Evolutionary conservation across 2,888 invertebrate genomes (phyloP).

Genomic region (Apoda limacodes): DNA sequence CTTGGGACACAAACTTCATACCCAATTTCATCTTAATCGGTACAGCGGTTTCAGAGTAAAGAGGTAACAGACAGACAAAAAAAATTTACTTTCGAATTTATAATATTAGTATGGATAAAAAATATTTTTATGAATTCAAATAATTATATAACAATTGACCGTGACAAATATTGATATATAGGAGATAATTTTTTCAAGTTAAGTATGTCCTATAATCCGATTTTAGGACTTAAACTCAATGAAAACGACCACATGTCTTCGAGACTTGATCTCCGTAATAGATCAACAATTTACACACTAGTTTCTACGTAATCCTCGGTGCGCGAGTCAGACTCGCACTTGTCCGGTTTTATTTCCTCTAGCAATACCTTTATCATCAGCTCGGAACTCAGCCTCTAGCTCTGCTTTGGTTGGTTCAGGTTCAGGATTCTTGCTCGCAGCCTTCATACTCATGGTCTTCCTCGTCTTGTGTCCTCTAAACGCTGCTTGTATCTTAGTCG

Average conservation of each 20-base stretch:
- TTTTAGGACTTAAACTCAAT: no score
- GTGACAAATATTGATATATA: no score
- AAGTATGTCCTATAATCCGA: no score
- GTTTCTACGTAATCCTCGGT: no score
- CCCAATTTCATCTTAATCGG: not conserved
- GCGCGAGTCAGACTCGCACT: no score
- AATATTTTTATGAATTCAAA: no score
- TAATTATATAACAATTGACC: no score
- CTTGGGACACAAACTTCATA: no score
- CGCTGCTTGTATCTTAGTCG: slow-evolving; percentile 89
- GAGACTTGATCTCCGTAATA: not conserved
- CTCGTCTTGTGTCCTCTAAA: slow-evolving; percentile 87
- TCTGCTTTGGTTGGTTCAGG: slow-evolving; percentile 75
- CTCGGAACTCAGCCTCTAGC: slow-evolving; percentile 81
- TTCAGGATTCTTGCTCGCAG: slow-evolving; percentile 48
- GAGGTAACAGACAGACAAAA: not conserved
- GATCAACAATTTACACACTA: not conserved
- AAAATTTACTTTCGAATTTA: not conserved
- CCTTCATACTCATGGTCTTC: slow-evolving; percentile 83
- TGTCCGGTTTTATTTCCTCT: slow-evolving; percentile 22
- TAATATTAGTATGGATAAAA: not conserved
- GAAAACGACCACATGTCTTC: not conserved
- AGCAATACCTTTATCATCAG: slow-evolving; percentile 87
- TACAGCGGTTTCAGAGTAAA: not conserved
- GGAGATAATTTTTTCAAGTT: no score